Evolutionary conservation across 2,113 vertebrate species (phyloP), one percentile per base, ranked within the genome.

Genomic region (Protobothrops flavoviridis): DNA sequence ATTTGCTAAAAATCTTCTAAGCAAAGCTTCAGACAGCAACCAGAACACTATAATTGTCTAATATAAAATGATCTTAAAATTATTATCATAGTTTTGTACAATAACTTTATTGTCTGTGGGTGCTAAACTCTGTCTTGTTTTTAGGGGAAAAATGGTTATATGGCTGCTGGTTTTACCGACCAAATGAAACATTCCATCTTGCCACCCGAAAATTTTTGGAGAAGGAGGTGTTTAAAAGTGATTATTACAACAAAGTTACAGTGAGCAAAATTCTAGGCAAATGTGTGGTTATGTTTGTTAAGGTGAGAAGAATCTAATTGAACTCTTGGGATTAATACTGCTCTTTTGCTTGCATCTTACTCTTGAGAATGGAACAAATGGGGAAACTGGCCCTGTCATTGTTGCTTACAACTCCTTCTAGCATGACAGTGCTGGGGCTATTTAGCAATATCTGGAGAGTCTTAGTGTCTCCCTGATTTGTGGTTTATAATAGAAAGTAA

Each of bases 271-370:
- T 99, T 96, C 97, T 99, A 95, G 99, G 99, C 90, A 99, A 99
- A 98, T 99, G 99, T 95, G 99, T 99, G 59, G 99, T 99, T 94
- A 99, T 99, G 99, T 99, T 99, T 98, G 99, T 99, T 89, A 99
- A 99, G 99, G 99, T 99, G 97, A 98, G 95, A 93, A 86, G 43
- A 95, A 87, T 93, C 50, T 95, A 0, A 91, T 89, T 39, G 29
- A 24, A 53, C 1, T 93, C 0, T 61, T 92, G 29, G 52, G 39
- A 2, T 94, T 91, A 61, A 89, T 29, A 12, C 81, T 89, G 10
- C 9, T 2, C 89, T 92, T 88, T 26, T 81, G 33, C 17, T 81
- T 81, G 33, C 33, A 33, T 43, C 74, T 81, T 21, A 43, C 7
- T 21, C 39, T 81, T 81, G 33, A 33, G 33, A 43, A 81, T 43